Percentiles rank a stretch among this genome's conserved stretches.
phyloP scores from a whole-genome alignment of 2,113 vertebrate species.

The Anguilla rostrata region DNA sequence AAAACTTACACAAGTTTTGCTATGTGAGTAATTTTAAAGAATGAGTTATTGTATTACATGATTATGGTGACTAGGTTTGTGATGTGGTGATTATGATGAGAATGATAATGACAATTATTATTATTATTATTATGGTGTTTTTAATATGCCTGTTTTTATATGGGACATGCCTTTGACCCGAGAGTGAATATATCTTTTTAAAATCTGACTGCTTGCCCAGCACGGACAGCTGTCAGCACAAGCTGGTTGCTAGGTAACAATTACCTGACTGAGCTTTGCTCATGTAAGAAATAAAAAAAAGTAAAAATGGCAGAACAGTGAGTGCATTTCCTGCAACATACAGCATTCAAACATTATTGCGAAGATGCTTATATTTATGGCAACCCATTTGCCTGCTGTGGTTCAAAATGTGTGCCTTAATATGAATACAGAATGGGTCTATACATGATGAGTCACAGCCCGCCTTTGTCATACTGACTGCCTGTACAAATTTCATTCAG shows the following conservation, averaged over 20 bases:
- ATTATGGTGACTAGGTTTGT: no score
- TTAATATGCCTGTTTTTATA: neutral
- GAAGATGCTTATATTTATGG: neutral
- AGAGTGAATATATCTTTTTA: constrained; percentile 34
- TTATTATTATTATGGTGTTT: neutral
- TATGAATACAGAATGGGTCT: neutral
- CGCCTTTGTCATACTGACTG: neutral
- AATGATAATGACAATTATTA: no score
- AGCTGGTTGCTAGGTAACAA: constrained; percentile 77
- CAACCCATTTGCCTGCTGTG: neutral
- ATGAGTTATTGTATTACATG: no score
- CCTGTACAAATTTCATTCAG: neutral
- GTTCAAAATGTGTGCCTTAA: neutral
- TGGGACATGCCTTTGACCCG: constrained; percentile 11
- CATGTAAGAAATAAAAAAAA: neutral
- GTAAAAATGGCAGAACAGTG: neutral
- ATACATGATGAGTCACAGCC: neutral
- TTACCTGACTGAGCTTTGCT: constrained; percentile 70
- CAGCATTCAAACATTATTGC: neutral
- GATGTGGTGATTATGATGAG: no score
- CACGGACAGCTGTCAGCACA: constrained; percentile 72
- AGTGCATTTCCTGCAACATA: neutral
- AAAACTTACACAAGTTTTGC: no score
- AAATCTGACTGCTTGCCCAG: constrained; percentile 62
- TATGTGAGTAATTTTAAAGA: no score